Evolutionary conservation across 1,140 invertebrate genomes (phyloP), one percentile per base, ranked within the genome.

Genomic region (Druon quercuslanigerum): DNA sequence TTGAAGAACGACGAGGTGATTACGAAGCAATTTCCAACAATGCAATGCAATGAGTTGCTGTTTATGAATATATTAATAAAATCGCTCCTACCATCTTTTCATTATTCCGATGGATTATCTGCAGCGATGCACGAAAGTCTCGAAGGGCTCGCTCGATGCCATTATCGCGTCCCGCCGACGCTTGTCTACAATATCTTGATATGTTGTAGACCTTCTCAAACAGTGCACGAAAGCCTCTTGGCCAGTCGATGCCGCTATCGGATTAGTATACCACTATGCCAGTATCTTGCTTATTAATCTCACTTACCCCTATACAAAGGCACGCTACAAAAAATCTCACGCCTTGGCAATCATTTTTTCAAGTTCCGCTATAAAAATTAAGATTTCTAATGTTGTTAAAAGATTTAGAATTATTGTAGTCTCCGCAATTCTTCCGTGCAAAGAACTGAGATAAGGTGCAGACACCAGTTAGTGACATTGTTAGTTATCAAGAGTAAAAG

Each of bases 201-300:
- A 71, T 19, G 16, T 14, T 46, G 4, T 12, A 20, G 51, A 50
- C n/a, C 46, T 76, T 76, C 50, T 54, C 72, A 75, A 75, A 56
- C 17, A 57, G 75, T 72, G 73, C 73, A 79, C 73, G 77, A 75
- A 79, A 77, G 50, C 73, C 71, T 13, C 3, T 51, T 56, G 33
- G 57, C 60, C 79, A 82, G 79, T 82, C 80, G 77, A 82, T 82
- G 51, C 52, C 46, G 66, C 75, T 79, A 66, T 71, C 56, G 74
- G 52, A 54, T 80, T 80, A 75, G 76, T 80, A 73, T 80, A 81
- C 40, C 40, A 46, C 40, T 46, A 46, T 46, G 2, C 40, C 40
- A 46, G 40, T 46, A 46, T 46, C 40, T 46, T 9, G 40, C 40
- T 46, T 46, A 46, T 46, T 11, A 46, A 46, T 46, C 40, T 46